Evolutionary conservation across 92 coral and sea anemone genomes (phyloP), one percentile per base, ranked within the genome.

Genomic region (Porites cylindrica): DNA sequence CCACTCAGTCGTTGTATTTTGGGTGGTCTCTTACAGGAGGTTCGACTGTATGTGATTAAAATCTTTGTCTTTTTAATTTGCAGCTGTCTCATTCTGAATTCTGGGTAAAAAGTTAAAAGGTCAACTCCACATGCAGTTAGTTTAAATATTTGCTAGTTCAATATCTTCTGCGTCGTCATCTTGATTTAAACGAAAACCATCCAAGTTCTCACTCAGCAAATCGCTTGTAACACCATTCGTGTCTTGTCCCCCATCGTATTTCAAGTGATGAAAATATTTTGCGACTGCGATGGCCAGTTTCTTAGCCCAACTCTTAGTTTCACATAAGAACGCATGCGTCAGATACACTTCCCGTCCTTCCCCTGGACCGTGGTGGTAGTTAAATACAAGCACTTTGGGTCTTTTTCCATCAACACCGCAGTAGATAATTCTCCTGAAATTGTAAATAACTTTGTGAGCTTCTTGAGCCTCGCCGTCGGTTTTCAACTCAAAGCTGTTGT

Each of bases 391-490:
- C 38, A 92, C 90, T 67, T 92, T 92, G 54, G 81, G 83, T 70
- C 92, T 83, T 79, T 82, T 89, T 56, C 91, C 72, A 66, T 96
- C 98, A 32, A 96, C 98, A 7, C 98, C 98, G 63, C 98, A 94
- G 75, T 90, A 94, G 47, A 91, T 88, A 81, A 96, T 94, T 56
- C 92, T 88, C 58, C 72, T 84, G 67, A 94, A 85, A 7, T 83
- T 84, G 66, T 92, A 96, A 51, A 62, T 83, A 18, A 58, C 13
- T 32, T 61, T 47, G 54, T 90, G 52, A 20, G 64, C 64, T 53
- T 80, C 90, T 52, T 64, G 84, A 32, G 53, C 81, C 69, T 76
- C 91, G 11, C 60, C 78, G 71, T 81, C 90, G 2, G 16, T 54
- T 17, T 56, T 64, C 29, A 82, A 52, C 32, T 87, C 61, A 69